Evolutionary conservation across 2,888 invertebrate genomes (phyloP).

Genomic region (Drosophila engyochracea): DNA sequence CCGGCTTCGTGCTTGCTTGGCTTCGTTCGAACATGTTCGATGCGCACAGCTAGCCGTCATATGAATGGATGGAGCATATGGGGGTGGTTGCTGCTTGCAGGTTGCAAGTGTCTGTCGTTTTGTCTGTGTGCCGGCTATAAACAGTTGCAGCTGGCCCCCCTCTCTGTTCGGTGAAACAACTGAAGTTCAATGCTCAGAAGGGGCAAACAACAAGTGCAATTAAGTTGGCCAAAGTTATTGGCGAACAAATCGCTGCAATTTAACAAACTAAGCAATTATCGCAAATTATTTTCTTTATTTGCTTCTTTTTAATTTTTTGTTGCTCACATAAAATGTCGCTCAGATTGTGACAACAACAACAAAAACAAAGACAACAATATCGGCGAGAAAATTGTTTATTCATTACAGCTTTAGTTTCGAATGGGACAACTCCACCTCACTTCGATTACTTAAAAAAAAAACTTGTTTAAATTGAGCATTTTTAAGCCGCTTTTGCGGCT

Average conservation of each 20-base stretch:
- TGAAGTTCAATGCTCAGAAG: slow-evolving; percentile 70
- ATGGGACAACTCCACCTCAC: slow-evolving; percentile 42
- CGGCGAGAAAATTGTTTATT: slow-evolving; percentile 73
- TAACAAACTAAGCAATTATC: slow-evolving; percentile 70
- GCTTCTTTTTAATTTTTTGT: slow-evolving; percentile 13
- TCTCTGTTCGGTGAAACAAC: not conserved
- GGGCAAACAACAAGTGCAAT: slow-evolving; percentile 58
- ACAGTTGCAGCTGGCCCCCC: slow-evolving; percentile 49
- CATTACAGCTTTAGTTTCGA: slow-evolving; percentile 74
- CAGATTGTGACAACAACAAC: slow-evolving; percentile 17
- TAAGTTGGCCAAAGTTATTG: slow-evolving; percentile 67
- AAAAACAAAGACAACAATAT: slow-evolving; percentile 9
- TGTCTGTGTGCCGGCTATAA: slow-evolving; percentile 38
- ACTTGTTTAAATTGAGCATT: slow-evolving; percentile 43
- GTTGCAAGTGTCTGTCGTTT: slow-evolving; percentile 3
- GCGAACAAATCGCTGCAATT: slow-evolving; percentile 67
- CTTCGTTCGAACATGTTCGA: slow-evolving; percentile 27
- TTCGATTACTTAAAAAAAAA: slow-evolving; percentile 44
- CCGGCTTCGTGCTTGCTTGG: not conserved
- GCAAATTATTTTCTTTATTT: slow-evolving; percentile 49
- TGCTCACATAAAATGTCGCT: slow-evolving; percentile 60
- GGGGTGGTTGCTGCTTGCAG: slow-evolving; percentile 17
- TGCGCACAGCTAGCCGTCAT: slow-evolving; percentile 24
- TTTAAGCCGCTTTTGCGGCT: slow-evolving; percentile 48
- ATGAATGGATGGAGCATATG: not conserved